Base-by-base conservation (phyloP, 2,888 invertebrate genomes). In the Drosophila nigricruria region DNA sequence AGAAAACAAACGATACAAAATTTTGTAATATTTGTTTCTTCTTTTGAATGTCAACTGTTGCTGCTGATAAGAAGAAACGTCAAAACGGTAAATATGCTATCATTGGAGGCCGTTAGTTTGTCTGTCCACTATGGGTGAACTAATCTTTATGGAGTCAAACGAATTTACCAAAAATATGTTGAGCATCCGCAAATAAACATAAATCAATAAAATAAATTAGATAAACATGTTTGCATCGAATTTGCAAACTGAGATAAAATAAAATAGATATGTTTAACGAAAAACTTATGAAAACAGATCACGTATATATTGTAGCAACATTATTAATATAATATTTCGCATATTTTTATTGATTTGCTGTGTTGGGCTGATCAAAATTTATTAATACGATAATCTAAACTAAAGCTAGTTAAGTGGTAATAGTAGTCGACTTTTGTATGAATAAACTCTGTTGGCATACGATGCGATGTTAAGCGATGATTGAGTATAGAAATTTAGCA, bases 41-140 rank as follows among this genome's bases (percentile, higher is more conserved):
- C 59, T 69, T 86, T 72, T 84, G 84, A 85, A 90, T 90, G 84
- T 90, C 90, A 85, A 86, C 81, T 60, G 27, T 62, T 52, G 60
- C 60, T 60, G 69, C 73, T 88, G 88, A 88, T 85, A 84, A 88
- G 71, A 61, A 40, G 52, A 18, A 70, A 56, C 30, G 38, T 34
- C 34, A 74, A 64, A 64, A 73, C 59, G 66, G 64, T 80, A 80
- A 79, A 60, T 62, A 18, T 53, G 49, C 64, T 64, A 69, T 84
- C 65, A 68, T 45, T 63, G 80, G 50, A 70, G 75, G 67, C 23
- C 71, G 27, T 38, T 57, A 25, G 18, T 25, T 23, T 18, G 27
- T n/a, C 40, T 50, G 64, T 50, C 58, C 61, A 54, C 53, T 12
- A 59, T 50, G n/a, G 40, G 43, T 18, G 34, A 67, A 50, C 2